Percentiles rank a stretch among this genome's conserved stretches.
Conservation (phyloP, 2,113 vertebrate genomes). For the Gambusia holbrooki region DNA sequence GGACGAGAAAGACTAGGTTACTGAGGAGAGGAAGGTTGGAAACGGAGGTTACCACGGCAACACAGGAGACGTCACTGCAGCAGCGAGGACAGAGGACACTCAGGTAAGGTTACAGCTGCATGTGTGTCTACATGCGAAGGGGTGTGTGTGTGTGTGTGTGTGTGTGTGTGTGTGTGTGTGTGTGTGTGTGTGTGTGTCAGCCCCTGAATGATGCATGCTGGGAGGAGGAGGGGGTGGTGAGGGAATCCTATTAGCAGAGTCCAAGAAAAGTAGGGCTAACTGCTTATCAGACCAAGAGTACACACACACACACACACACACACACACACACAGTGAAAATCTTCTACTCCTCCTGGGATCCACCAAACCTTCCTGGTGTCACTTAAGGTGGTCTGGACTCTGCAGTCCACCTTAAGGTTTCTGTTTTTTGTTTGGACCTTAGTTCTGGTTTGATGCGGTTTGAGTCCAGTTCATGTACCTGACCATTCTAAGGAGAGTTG, state of each 20-base stretch:
- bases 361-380: neutral
- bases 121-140: neutral
- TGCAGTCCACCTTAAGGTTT: neutral
- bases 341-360: neutral
- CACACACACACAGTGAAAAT: neutral
- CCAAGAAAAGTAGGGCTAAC: conserved; percentile 65
- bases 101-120: conserved; percentile 58
- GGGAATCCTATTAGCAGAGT: conserved; percentile 71
- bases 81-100: conserved; percentile 44
- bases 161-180: conserved; percentile 13
- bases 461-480: neutral
- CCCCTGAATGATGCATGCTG: conserved; percentile 52
- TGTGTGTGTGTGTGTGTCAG: conserved; percentile 11
- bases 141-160: conserved; percentile 13
- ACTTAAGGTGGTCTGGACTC: neutral
- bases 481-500: too few relatives aligned
- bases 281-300: conserved; percentile 28
- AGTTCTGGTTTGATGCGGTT: too few relatives aligned
- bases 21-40: conserved; percentile 13
- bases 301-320: neutral
- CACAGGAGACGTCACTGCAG: conserved; percentile 26
- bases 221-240: conserved; percentile 6
- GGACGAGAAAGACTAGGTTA: conserved; percentile 22
- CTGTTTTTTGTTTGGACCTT: too few relatives aligned
- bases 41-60: conserved; percentile 60